These are phyloP conservation scores for Vombatus ursinus DNA, from an alignment of 2,113 vertebrate species.

Conservation along the genomic window DNA sequence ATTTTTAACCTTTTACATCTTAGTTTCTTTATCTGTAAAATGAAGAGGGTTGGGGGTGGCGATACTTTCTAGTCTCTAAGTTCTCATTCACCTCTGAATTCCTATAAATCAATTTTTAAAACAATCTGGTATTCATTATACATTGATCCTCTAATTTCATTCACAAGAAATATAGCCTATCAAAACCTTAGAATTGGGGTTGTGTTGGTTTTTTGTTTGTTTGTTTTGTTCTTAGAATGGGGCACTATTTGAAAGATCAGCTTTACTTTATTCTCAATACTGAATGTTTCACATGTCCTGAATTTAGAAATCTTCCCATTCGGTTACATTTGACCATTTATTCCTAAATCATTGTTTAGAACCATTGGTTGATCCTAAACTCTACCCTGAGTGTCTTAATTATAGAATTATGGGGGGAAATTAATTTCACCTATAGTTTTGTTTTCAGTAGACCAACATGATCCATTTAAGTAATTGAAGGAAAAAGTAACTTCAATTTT, in stretches of 20 bases:
- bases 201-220: background rate
- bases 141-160: background rate
- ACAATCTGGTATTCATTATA: background rate
- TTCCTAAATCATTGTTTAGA: background rate
- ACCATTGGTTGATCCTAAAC: background rate
- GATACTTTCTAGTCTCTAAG: background rate
- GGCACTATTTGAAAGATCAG: background rate
- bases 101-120: background rate
- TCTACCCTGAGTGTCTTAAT: background rate
- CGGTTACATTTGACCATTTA: background rate
- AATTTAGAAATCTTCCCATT: background rate
- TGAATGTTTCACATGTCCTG: background rate
- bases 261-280: background rate
- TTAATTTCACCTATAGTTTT: background rate
- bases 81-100: background rate
- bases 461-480: conserved; percentile 26
- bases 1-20: background rate
- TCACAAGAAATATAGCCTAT: background rate
- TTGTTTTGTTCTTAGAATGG: background rate
- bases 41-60: background rate
- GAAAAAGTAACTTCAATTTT: conserved; percentile 10
- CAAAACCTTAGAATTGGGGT: background rate
- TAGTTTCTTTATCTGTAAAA: background rate
- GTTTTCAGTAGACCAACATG: conserved; percentile 22
- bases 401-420: background rate